phyloP scores from a whole-genome alignment of 1,140 invertebrate species.

The Drosophila chauvacae region DNA sequence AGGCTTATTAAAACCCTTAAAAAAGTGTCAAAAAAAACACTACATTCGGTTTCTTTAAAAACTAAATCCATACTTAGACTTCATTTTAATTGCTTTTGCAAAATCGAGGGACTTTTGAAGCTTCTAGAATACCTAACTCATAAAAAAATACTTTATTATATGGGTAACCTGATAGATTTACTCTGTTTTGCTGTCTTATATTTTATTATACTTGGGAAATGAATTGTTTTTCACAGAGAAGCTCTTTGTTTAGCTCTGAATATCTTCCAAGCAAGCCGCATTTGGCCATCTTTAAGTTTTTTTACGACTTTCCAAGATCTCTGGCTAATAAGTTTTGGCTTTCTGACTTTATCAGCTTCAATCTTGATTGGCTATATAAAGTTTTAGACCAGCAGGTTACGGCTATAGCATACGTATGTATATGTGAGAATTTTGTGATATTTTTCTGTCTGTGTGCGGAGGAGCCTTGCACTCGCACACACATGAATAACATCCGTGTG shows the following conservation, averaged over 20 bases:
- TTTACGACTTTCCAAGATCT: background rate
- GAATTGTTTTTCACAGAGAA: background rate
- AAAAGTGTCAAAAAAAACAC: background rate
- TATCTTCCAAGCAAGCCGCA: background rate
- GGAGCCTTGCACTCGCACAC: conserved; percentile 40
- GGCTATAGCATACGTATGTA: background rate
- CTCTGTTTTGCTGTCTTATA: background rate
- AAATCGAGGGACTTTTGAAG: background rate
- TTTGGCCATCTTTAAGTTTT: conserved; percentile 8
- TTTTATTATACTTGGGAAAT: background rate
- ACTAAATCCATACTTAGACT: background rate
- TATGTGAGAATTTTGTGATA: conserved; percentile 12
- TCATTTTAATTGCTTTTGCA: background rate
- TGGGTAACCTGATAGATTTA: background rate
- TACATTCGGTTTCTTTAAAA: background rate
- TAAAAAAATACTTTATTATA: background rate
- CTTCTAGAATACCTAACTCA: background rate
- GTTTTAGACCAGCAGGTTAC: conserved; percentile 27
- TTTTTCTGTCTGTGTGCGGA: conserved; percentile 29
- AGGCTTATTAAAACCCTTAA: too few relatives aligned
- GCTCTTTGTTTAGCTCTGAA: background rate
- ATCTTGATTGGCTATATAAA: conserved; percentile 44
- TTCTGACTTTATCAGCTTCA: conserved; percentile 29
- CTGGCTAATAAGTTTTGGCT: conserved; percentile 41
- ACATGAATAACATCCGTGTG: conserved; percentile 31